Conservation (phyloP, 2,113 vertebrate genomes). For the Ceuthmochares aereus region DNA sequence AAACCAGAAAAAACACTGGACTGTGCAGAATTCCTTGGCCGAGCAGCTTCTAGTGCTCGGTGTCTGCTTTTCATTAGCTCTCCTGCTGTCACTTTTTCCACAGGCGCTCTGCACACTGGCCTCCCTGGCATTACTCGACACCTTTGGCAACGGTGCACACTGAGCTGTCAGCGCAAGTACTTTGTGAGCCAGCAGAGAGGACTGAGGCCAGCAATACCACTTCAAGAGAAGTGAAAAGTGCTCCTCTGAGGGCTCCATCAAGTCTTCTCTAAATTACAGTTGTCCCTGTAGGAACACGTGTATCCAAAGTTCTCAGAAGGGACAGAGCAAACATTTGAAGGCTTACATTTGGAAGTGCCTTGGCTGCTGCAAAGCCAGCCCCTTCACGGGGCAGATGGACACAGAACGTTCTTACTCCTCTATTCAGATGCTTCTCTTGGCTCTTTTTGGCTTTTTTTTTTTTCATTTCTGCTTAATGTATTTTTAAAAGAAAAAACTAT, state of each 20-base stretch:
- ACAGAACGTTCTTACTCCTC: background rate
- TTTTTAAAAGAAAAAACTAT: background rate
- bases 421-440: background rate
- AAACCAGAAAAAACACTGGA: background rate
- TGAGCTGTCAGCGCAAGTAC: rapidly evolving
- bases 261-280: background rate
- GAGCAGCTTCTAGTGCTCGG: background rate
- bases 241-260: background rate
- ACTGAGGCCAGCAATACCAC: background rate
- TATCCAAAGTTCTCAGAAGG: background rate
- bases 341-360: background rate
- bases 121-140: background rate
- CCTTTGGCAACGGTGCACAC: background rate
- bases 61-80: conserved; percentile 57
- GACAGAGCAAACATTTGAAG: rapidly evolving
- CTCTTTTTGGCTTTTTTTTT: background rate
- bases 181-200: background rate
- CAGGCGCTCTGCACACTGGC: background rate
- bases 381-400: background rate
- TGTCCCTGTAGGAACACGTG: rapidly evolving
- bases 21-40: conserved; percentile 5
- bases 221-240: background rate
- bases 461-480: background rate
- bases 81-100: conserved; percentile 48
- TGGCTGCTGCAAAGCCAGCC: background rate